Evolutionary conservation across 2,113 vertebrate species (phyloP).

Genomic region (Dipodomys merriami): DNA sequence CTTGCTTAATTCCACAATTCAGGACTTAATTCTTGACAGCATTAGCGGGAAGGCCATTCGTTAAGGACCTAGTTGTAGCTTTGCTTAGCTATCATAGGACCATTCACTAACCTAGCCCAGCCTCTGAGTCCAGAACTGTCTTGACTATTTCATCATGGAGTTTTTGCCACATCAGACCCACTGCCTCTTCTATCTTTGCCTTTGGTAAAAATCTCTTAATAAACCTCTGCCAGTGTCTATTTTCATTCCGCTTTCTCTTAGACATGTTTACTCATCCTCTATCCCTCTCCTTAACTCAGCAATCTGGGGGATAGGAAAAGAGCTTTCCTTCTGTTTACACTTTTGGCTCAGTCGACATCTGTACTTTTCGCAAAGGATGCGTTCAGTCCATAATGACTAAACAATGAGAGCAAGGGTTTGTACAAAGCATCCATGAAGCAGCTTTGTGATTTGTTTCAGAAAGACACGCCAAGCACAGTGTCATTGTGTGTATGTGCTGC

Average conservation of each 20-base stretch:
- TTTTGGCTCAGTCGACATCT: background rate
- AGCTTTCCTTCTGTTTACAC: background rate
- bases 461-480: accelerated
- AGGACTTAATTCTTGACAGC: background rate
- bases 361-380: background rate
- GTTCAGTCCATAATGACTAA: background rate
- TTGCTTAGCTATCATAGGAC: background rate
- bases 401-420: background rate
- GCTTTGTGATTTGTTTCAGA: background rate
- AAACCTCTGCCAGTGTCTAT: background rate
- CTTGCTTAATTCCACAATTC: background rate
- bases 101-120: no score
- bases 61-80: background rate
- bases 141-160: background rate
- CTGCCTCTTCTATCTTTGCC: background rate
- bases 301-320: background rate
- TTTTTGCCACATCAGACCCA: background rate
- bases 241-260: background rate
- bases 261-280: background rate
- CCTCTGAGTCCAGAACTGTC: background rate
- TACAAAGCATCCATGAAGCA: background rate
- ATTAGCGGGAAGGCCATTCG: background rate
- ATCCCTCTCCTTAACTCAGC: background rate
- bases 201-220: background rate
- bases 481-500: background rate